Conservation (phyloP, 2,113 vertebrate species). For the Cisticola juncidis region DNA sequence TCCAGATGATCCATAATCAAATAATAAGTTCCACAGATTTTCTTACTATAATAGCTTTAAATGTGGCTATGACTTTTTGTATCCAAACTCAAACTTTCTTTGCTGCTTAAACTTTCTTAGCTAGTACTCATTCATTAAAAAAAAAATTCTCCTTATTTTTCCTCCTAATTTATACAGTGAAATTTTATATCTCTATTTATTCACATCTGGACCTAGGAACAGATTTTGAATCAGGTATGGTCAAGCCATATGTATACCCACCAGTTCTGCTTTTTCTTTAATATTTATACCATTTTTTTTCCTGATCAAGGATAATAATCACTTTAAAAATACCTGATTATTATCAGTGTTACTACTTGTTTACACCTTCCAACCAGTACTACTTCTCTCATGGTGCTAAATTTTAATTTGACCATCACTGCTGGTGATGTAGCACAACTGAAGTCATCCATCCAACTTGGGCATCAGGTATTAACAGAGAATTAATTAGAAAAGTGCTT, state of each 20-base stretch:
- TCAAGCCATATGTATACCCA: neutral
- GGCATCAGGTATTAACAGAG: neutral
- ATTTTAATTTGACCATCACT: neutral
- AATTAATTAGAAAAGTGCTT: neutral
- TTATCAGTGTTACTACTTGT: neutral
- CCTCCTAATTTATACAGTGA: neutral
- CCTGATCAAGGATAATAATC: neutral
- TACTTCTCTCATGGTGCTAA: neutral
- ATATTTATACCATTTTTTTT: neutral
- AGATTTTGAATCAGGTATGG: neutral
- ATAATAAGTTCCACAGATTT: neutral
- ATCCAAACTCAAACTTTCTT: neutral
- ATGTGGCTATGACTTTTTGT: neutral
- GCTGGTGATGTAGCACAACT: neutral
- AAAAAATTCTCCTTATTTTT: neutral
- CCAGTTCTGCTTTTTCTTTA: neutral
- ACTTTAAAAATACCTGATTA: neutral
- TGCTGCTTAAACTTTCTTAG: neutral
- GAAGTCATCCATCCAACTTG: neutral
- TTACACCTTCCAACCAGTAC: neutral
- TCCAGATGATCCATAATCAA: neutral
- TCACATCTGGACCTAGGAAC: neutral
- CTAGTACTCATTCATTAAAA: neutral
- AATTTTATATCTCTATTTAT: neutral
- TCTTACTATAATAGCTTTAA: neutral